A percentile compares a stretch with the other conserved stretches of the same genome.
phyloP scores from a whole-genome alignment of 2,113 vertebrate genomes.

The Struthio camelus region DNA sequence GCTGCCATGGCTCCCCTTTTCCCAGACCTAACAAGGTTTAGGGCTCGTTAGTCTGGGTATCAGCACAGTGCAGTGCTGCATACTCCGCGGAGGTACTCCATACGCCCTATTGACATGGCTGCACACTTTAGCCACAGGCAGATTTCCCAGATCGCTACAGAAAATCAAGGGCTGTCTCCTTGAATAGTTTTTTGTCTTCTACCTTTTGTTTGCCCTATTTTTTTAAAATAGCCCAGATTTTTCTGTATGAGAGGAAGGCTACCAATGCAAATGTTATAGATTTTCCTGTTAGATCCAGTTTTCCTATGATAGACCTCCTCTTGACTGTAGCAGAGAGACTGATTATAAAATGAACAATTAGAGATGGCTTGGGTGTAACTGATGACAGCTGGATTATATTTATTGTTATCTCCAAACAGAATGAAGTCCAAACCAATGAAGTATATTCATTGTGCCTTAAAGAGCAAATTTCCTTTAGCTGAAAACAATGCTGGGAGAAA shows the following conservation, averaged over 20 bases:
- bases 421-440: constrained; percentile 5
- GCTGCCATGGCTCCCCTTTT: background rate
- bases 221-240: background rate
- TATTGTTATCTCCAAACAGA: constrained; percentile 25
- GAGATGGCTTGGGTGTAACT: background rate
- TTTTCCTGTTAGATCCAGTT: background rate
- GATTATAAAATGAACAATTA: constrained; percentile 1
- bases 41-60: background rate
- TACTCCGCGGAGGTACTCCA: background rate
- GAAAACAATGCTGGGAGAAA: constrained; percentile 46
- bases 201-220: background rate
- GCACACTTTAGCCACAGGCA: background rate
- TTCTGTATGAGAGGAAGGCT: background rate
- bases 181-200: background rate
- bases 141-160: background rate
- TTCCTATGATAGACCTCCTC: background rate
- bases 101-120: background rate
- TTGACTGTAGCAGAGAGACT: background rate
- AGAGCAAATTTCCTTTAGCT: background rate
- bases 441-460: background rate
- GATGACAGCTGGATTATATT: constrained; percentile 10
- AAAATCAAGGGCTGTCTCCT: background rate
- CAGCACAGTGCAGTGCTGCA: background rate
- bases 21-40: background rate
- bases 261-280: background rate